Percentiles rank a stretch among this genome's conserved stretches.
phyloP scores from a whole-genome alignment of 2,888 invertebrate species.

The Nemotelus pantherinus region DNA sequence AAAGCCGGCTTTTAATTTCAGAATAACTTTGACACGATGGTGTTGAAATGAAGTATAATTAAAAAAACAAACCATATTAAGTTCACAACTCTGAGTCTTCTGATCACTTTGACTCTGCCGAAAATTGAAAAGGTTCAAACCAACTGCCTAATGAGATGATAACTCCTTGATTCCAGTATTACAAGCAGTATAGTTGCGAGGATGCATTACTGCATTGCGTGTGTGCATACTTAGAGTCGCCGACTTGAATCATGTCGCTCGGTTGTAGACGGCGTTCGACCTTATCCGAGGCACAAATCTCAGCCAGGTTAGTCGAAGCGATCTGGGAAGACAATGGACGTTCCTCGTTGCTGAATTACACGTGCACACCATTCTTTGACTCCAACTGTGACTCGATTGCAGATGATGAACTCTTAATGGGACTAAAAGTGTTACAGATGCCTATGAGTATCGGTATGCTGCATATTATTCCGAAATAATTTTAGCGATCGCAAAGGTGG shows the following conservation, averaged over 20 bases:
- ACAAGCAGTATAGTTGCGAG: slow-evolving; percentile 21
- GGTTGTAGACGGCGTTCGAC: slow-evolving; percentile 20
- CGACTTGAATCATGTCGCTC: slow-evolving; percentile 32
- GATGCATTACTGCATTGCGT: slow-evolving; percentile 40
- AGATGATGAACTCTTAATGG: slow-evolving; percentile 5
- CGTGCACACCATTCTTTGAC: slow-evolving; percentile 37
- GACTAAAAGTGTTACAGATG: not conserved
- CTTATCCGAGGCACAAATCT: slow-evolving; percentile 42
- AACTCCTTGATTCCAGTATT: not conserved
- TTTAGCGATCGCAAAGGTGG: too few species aligned
- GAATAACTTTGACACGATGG: too few species aligned
- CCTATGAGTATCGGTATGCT: not conserved
- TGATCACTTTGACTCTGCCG: too few species aligned
- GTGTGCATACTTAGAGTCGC: slow-evolving; percentile 25
- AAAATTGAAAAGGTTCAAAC: not conserved
- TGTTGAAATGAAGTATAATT: too few species aligned
- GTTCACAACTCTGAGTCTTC: not conserved
- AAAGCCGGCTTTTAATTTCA: too few species aligned
- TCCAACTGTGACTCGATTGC: slow-evolving; percentile 30
- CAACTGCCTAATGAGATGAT: not conserved
- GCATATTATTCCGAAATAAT: too few species aligned
- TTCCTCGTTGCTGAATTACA: slow-evolving; percentile 36
- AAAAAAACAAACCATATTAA: not conserved
- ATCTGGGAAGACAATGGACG: slow-evolving; percentile 35
- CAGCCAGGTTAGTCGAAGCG: slow-evolving; percentile 6